phyloP scores from a whole-genome alignment of 2,797 vertebrate genomes.

The Pangasius sanitwongsei region DNA sequence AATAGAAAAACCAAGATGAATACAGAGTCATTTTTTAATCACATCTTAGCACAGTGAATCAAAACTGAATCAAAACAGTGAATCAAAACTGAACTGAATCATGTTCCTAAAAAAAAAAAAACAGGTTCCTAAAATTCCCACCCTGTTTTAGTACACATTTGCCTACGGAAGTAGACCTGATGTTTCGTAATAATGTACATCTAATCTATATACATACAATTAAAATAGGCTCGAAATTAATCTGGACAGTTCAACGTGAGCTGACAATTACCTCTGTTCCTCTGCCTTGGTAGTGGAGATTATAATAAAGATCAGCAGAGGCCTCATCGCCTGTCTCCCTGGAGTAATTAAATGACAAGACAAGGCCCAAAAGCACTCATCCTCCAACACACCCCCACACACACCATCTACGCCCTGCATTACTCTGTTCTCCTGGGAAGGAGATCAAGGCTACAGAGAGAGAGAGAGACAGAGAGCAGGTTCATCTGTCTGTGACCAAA shows the following conservation, averaged over 20 bases:
- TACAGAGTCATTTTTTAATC: not conserved
- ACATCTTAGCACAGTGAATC: not conserved
- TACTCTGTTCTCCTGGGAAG: slow-evolving; percentile 45
- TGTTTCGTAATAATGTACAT: not conserved
- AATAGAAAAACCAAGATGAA: not conserved
- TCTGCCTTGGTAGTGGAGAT: slow-evolving; percentile 33
- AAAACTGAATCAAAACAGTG: too few species aligned
- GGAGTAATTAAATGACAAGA: slow-evolving; percentile 71
- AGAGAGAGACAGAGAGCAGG: not conserved
- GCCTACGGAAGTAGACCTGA: not conserved
- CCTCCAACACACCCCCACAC: slow-evolving; percentile 37
- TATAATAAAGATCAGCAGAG: slow-evolving; percentile 42
- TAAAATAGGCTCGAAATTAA: slow-evolving; percentile 9
- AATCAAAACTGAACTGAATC: not conserved
- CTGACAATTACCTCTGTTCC: slow-evolving; percentile 20
- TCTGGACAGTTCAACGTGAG: not conserved
- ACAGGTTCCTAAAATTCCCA: not conserved
- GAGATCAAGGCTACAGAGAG: slow-evolving; percentile 9
- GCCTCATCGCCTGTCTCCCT: slow-evolving; percentile 51
- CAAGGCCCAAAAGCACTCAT: slow-evolving; percentile 64
- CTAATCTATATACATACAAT: not conserved
- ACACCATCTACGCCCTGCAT: slow-evolving; percentile 45
- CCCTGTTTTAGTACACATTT: not conserved
- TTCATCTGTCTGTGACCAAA: slow-evolving; percentile 6
- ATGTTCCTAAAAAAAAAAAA: too few species aligned